A percentile compares a stretch with the other conserved stretches of the same genome.
Evolutionary conservation across 2,797 vertebrate genomes (phyloP).

Genomic region (Acanthopagrus latus): DNA sequence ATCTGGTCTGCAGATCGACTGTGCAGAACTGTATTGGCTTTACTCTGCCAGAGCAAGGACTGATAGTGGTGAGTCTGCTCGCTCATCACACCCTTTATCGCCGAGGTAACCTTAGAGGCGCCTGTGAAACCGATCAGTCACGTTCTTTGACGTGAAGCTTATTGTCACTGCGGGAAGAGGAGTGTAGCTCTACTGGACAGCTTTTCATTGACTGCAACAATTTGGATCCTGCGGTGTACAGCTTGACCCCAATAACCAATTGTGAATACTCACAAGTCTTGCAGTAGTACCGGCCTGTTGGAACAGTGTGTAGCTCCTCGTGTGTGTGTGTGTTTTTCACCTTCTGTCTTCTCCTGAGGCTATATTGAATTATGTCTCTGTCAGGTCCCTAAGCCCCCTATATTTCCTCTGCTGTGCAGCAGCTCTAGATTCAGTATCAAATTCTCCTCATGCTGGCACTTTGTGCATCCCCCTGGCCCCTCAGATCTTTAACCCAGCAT

Average conservation of each 20-base stretch:
- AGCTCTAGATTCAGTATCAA: slow-evolving; percentile 83
- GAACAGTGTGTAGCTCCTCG: slow-evolving; percentile 50
- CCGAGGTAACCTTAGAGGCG: slow-evolving; percentile 62
- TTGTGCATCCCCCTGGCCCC: slow-evolving; percentile 75
- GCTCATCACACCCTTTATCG: slow-evolving; percentile 53
- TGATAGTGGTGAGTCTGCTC: slow-evolving; percentile 36
- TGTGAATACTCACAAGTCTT: slow-evolving; percentile 72
- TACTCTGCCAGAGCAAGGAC: slow-evolving; percentile 37
- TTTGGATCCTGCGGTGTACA: slow-evolving; percentile 70
- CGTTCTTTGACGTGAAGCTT: slow-evolving; percentile 66
- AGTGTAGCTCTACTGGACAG: slow-evolving; percentile 48
- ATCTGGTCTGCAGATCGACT: slow-evolving; percentile 61
- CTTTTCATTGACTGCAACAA: slow-evolving; percentile 74
- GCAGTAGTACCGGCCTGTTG: slow-evolving; percentile 44
- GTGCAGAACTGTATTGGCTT: slow-evolving; percentile 45
- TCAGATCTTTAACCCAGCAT: slow-evolving; percentile 80
- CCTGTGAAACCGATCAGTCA: slow-evolving; percentile 70
- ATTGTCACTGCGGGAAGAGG: slow-evolving; percentile 60
- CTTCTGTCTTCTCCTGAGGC: slow-evolving; percentile 73
- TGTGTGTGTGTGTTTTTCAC: slow-evolving; percentile 60
- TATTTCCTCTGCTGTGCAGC: slow-evolving; percentile 83
- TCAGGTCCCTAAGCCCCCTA: slow-evolving; percentile 85
- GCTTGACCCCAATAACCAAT: slow-evolving; percentile 77
- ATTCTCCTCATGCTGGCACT: slow-evolving; percentile 83
- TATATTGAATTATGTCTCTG: slow-evolving; percentile 88